phyloP scores from a whole-genome alignment of 1,140 invertebrate species.

The Ceratina japonica region DNA sequence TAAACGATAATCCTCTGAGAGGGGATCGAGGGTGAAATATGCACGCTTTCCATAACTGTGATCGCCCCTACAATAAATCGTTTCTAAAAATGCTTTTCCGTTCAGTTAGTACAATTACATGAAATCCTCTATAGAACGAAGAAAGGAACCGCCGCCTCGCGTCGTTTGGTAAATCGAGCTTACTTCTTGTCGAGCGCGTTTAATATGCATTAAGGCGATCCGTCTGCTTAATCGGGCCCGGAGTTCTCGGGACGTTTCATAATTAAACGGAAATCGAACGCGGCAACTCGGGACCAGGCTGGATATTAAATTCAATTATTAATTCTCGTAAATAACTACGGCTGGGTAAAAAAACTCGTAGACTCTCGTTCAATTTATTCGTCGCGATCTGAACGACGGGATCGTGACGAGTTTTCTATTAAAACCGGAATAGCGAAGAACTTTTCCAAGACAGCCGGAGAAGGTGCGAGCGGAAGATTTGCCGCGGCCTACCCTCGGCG shows the following conservation, averaged over 20 bases:
- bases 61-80: slow-evolving; percentile 5
- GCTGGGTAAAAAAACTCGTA: background rate
- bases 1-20: background rate
- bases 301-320: slow-evolving; percentile 60
- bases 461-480: slow-evolving; percentile 32
- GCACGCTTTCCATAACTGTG: slow-evolving; percentile 19
- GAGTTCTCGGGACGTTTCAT: slow-evolving; percentile 53
- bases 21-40: background rate
- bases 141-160: background rate
- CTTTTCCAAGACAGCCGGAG: slow-evolving; percentile 8
- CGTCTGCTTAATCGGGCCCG: slow-evolving; percentile 49
- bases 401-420: slow-evolving; percentile 31
- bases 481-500: slow-evolving; percentile 16
- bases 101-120: background rate
- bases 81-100: background rate
- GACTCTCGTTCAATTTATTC: slow-evolving; percentile 22
- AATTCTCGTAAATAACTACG: slow-evolving; percentile 37
- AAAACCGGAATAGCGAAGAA: slow-evolving; percentile 8
- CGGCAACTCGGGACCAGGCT: slow-evolving; percentile 31
- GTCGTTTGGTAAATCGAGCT: slow-evolving; percentile 58
- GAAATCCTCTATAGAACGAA: background rate
- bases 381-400: background rate
- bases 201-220: slow-evolving; percentile 61
- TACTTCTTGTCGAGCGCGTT: slow-evolving; percentile 45
- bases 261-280: slow-evolving; percentile 47